These are phyloP conservation scores for Allolobophora icterica DNA, from an alignment of 2,888 invertebrate genomes.

Conservation along the genomic window DNA sequence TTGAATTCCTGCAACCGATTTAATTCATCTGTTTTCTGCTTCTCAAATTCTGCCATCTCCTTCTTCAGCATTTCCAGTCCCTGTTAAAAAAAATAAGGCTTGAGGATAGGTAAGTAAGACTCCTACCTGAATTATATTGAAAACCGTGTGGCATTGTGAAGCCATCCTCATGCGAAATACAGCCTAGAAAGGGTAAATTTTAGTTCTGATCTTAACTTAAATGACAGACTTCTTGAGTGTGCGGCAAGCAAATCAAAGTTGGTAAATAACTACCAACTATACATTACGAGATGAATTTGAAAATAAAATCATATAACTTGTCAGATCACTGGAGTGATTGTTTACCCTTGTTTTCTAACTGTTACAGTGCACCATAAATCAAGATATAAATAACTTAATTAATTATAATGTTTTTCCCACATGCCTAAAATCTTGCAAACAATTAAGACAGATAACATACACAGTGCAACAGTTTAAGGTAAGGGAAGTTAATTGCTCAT, in stretches of 20 bases:
- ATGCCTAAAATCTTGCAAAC: no score
- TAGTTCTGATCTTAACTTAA: not conserved
- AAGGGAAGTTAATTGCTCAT: no score
- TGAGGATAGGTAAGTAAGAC: not conserved
- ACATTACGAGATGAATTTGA: no score
- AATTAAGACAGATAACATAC: no score
- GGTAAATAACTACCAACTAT: not conserved
- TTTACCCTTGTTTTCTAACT: not conserved
- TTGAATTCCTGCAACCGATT: slow-evolving; percentile 60
- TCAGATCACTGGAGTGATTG: not conserved
- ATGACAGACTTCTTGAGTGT: not conserved
- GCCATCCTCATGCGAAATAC: not conserved
- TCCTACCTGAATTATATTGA: not conserved
- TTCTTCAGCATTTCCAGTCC: slow-evolving; percentile 60
- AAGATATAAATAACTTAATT: no score
- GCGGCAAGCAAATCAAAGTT: not conserved
- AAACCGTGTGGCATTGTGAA: not conserved
- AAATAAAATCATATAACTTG: no score
- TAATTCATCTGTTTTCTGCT: slow-evolving; percentile 60
- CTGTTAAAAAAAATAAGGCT: slow-evolving; percentile 48
- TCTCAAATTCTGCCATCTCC: slow-evolving; percentile 62
- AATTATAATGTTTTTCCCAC: no score
- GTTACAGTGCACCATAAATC: no score
- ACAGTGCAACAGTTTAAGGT: no score
- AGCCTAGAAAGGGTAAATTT: not conserved